A percentile compares a stretch with the other conserved stretches of the same genome.
phyloP scores from a whole-genome alignment of 2,113 vertebrate species.

The Alces alces region DNA sequence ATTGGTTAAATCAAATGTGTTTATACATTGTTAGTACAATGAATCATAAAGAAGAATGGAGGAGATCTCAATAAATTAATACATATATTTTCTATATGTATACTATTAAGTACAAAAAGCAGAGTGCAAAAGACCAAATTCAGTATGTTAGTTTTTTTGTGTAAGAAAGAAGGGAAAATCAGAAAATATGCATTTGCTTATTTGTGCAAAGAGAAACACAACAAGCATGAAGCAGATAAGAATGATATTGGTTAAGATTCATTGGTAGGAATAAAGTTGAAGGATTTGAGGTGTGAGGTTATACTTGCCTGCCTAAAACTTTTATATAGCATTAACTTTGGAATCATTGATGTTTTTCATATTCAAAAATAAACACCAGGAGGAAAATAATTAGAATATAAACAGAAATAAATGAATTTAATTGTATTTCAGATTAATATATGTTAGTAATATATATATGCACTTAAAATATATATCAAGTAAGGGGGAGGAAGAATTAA shows the following conservation, averaged over 20 bases:
- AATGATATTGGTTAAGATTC: neutral
- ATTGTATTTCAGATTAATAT: neutral
- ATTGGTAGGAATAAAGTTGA: neutral
- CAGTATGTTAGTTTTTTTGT: neutral
- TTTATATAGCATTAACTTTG: neutral
- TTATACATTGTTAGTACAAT: neutral
- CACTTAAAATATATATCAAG: neutral
- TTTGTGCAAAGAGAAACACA: neutral
- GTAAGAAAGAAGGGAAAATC: neutral
- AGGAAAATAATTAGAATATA: neutral
- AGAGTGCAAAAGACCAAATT: neutral
- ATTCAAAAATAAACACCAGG: neutral
- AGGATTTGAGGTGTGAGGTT: neutral
- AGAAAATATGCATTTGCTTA: neutral
- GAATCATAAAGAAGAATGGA: neutral
- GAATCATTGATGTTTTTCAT: neutral
- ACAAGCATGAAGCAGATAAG: neutral
- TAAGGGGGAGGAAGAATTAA: neutral
- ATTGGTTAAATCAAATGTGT: neutral
- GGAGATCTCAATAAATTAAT: neutral
- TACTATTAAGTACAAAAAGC: neutral
- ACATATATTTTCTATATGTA: neutral
- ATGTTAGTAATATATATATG: neutral
- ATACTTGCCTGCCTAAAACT: neutral
- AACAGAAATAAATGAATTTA: neutral